Base-by-base conservation (phyloP, 2,888 invertebrate species). In the Agonum fuliginosum region DNA sequence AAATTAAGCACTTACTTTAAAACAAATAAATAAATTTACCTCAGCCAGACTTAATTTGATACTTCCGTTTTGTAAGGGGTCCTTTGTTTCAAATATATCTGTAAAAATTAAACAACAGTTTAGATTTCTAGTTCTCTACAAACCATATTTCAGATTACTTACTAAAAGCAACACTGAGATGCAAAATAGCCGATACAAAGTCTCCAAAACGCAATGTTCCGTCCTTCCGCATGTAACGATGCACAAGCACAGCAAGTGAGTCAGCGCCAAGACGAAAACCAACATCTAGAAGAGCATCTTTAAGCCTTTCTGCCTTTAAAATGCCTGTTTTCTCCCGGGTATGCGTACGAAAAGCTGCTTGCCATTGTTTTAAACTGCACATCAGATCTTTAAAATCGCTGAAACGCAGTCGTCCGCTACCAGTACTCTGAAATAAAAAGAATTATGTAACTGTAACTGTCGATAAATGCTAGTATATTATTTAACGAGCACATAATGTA, bases 281-380 rank as follows among this genome's bases (percentile, higher is more conserved):
- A 12, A 97, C 94, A 87, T 97, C 96, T 19, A 92, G 88, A 0
- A 97, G 87, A 0, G 96, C 96, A 83, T 97, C 96, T 27, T 94
- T 89, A 72, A 97, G 87, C 79, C 95, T 89, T 86, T 97, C 97
- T 0, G 96, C 96, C 82, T 95, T 92, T 24, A 97, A 87, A 10
- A 97, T 95, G 1, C 97, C 97, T 78, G 95, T 95, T 86, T 96
- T 96, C 85, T 97, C 96, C 83, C 95, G 93, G 3, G 96, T 94
- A 84, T 97, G 96, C 81, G 93, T 93, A 86, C 95, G 95, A 86
- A 97, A 97, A 1, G 95, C 93, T 19, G 93, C 92, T 84, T 97
- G 97, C 97, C 97, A 97, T 79, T 94, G 92, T 84, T 96, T 97
- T 54, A 97, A 87, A 83, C 96, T 97, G 83, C 95, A 95, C 93